A percentile compares a stretch with the other conserved stretches of the same genome.
Evolutionary conservation across 1,140 invertebrate species (phyloP).

Genomic region (Periplaneta americana): DNA sequence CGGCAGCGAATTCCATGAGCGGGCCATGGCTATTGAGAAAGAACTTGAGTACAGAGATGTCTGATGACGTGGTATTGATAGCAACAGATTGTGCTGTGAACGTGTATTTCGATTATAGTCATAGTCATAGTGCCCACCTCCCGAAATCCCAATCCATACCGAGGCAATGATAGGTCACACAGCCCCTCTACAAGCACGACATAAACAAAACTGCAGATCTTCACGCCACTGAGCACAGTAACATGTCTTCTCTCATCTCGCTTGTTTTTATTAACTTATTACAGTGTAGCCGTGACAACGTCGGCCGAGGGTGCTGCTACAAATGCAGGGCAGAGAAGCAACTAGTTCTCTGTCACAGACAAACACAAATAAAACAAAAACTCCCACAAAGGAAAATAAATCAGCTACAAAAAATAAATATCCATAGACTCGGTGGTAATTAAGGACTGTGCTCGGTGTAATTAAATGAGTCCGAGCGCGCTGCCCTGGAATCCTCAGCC

Average conservation of each 20-base stretch:
- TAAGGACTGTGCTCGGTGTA: background rate
- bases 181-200: no score
- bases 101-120: no score
- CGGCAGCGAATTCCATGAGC: no score
- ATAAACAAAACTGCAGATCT: no score
- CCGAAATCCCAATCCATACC: no score
- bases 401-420: background rate
- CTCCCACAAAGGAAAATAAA: background rate
- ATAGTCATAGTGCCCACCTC: no score
- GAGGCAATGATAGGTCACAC: no score
- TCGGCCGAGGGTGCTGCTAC: background rate
- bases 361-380: background rate
- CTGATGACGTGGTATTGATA: no score
- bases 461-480: background rate
- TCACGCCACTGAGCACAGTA: background rate
- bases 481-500: background rate
- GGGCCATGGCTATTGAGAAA: no score
- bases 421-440: background rate
- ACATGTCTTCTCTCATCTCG: background rate
- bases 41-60: no score
- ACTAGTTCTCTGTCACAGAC: background rate
- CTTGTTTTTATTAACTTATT: background rate
- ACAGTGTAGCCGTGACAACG: background rate
- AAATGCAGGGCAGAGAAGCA: background rate
- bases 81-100: no score